Evolutionary conservation across 92 coral and sea anemone species (phyloP), one percentile per base, ranked within the genome.

Genomic region (Meandrina meandrites): DNA sequence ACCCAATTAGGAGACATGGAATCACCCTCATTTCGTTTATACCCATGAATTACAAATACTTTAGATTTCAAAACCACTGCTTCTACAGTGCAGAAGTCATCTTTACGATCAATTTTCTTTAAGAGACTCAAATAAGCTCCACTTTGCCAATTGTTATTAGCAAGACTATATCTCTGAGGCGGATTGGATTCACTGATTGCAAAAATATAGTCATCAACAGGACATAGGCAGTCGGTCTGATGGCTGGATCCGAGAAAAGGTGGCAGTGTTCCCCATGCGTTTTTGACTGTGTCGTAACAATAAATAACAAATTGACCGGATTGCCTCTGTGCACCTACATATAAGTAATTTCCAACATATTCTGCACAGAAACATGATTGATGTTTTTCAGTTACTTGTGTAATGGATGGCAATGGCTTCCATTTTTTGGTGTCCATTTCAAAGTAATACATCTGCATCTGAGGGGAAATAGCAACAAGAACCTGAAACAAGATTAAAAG

Each of bases 391-490:
- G 45, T 11, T 5, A 68, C 42, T 69, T 45, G 47, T 19, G 47
- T 13, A 57, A 32, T 27, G 19, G 66, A 67, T 24, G 66, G 58
- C 30, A 68, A 67, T 1, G 48, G 47, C 28, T 81, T 68, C 77
- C 85, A 68, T 7, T 45, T 74, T 40, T 40, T 74, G 0, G 54
- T 35, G 16, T 8, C 50, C 30, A 37, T 1, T 0, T 74, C 78
- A 74, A 74, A 40, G 30, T 5, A 74, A 8, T 74, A 10, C n/a
- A n/a, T n/a, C n/a, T n/a, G n/a, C n/a, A n/a, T n/a, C n/a, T n/a
- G 30, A 77, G 86, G 78, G 37, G 22, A 47, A 82, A 82, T 24
- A 35, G 86, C 79, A 21, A 82, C 79, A 40, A 82, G 79, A 28
- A 72, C 86, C 86, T 82, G 53, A 50, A 82, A n/a, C n/a, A 32